Conservation (phyloP, 2,888 invertebrate genomes). For the Hartigia nigra region DNA sequence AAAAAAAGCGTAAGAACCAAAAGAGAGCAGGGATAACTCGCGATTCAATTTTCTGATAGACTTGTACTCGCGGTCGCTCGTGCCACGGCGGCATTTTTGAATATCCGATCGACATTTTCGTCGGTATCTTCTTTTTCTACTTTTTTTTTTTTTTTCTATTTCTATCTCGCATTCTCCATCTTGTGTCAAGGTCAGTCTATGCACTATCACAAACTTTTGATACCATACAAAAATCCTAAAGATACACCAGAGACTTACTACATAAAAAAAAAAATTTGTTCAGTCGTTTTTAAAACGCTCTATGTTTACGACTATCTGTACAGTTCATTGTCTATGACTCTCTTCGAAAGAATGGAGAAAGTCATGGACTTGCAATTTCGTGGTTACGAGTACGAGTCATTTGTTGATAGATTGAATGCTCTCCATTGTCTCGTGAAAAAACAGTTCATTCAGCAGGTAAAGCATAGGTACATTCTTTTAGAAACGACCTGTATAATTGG, state of each 20-base stretch:
- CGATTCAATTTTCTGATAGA: conserved; percentile 58
- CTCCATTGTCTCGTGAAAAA: background rate
- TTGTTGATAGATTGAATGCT: background rate
- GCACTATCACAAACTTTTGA: accelerated
- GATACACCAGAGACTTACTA: too few relatives aligned
- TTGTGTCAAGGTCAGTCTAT: background rate
- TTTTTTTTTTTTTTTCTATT: background rate
- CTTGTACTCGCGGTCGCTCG: conserved; percentile 3
- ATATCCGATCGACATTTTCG: background rate
- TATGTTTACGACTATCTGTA: background rate
- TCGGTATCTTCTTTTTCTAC: background rate
- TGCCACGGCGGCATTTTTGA: background rate
- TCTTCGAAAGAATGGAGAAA: conserved; percentile 44
- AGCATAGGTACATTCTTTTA: background rate
- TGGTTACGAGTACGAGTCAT: background rate
- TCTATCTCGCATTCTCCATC: conserved; percentile 9
- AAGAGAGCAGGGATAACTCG: background rate
- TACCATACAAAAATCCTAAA: too few relatives aligned
- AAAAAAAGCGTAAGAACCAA: conserved; percentile 1
- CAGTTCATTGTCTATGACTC: background rate
- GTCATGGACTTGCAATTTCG: conserved; percentile 59
- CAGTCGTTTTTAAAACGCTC: background rate
- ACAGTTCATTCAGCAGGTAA: background rate
- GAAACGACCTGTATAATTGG: background rate
- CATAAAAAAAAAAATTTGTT: background rate